Conservation (phyloP, 1,140 invertebrate genomes). For the Drosophila mojavensis region DNA sequence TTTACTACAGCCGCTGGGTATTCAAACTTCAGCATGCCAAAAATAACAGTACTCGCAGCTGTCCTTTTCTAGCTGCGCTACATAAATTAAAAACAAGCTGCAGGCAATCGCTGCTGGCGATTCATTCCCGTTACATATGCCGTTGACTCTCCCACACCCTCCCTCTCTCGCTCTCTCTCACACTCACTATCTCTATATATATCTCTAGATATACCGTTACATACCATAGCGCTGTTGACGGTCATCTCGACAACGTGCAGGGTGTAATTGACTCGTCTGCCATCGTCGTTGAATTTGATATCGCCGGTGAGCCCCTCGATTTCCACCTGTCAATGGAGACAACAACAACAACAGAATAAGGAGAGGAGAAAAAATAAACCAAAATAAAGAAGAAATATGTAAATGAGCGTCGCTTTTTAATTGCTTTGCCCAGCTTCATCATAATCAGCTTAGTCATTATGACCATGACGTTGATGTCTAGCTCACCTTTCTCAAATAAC, state of each 20-base stretch:
- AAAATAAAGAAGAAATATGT: conserved; percentile 6
- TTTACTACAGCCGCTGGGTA: not conserved
- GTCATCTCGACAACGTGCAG: conserved; percentile 97
- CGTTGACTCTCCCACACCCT: not conserved
- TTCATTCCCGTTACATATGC: conserved; percentile 84
- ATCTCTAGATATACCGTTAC: conserved; percentile 23
- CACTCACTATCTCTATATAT: not conserved
- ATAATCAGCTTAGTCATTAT: conserved; percentile 45
- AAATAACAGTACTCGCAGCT: not conserved
- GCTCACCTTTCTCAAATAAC: conserved; percentile 92
- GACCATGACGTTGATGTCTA: conserved; percentile 44
- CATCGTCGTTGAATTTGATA: conserved; percentile 94
- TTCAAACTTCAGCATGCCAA: not conserved
- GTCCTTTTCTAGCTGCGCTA: not conserved
- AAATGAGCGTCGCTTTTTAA: conserved; percentile 51
- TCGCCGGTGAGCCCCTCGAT: conserved; percentile 95
- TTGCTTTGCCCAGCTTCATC: conserved; percentile 47
- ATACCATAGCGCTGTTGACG: conserved; percentile 82
- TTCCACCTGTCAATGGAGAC: conserved; percentile 89
- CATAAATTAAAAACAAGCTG: conserved; percentile 1
- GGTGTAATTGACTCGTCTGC: conserved; percentile 94
- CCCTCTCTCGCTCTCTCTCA: too few species aligned
- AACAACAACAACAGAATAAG: conserved; percentile 36
- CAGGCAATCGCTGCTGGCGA: not conserved
- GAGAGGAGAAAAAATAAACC: not conserved